Evolutionary conservation across 2,113 vertebrate species (phyloP), one percentile per base, ranked within the genome.

Genomic region (Sterrhoptilus dennistouni): DNA sequence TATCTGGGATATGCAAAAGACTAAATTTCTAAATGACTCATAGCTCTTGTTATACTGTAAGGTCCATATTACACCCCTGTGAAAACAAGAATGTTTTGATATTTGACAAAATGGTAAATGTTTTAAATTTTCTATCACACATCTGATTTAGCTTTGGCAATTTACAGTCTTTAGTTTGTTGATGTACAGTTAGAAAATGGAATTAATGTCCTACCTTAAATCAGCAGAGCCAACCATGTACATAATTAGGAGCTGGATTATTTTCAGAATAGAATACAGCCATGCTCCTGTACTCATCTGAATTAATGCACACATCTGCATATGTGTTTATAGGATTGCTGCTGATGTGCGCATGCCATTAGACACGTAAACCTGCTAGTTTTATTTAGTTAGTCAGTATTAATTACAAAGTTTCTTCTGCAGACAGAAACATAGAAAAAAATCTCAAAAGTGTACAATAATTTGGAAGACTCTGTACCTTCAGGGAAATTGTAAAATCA

Each of bases 81-180:
- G 92, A 91, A 97, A 90, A 94, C 59, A 96, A 95, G 75, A 96
- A 97, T 97, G 87, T 85, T 97, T 71, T 92, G 44, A 91, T 76
- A 87, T 33, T 87, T 77, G 65, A 79, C 21, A 57, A 85, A 89
- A 89, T 18, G n/a, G 36, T 49, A 93, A 94, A 86, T 64, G 27
- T 36, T 87, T 75, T 47, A 63, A 31, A 72, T 89, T 88, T 79
- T 85, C 57, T 76, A 12, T 65, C 88, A 59, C 25, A 53, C 15
- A 42, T 65, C 27, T 69, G 40, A 95, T 83, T 89, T 59, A 52
- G 40, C 45, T 59, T 71, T 49, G 63, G 47, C 70, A 76, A 59
- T 14, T 89, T 77, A 54, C 10, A 70, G 59, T 60, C 69, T 70
- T 87, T 88, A 75, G 81, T 84, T 65, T 57, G 38, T 8, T 54